A percentile compares a stretch with the other conserved stretches of the same genome.
Conservation (phyloP, 1,140 invertebrate species). For the Odontomachus brunneus region DNA sequence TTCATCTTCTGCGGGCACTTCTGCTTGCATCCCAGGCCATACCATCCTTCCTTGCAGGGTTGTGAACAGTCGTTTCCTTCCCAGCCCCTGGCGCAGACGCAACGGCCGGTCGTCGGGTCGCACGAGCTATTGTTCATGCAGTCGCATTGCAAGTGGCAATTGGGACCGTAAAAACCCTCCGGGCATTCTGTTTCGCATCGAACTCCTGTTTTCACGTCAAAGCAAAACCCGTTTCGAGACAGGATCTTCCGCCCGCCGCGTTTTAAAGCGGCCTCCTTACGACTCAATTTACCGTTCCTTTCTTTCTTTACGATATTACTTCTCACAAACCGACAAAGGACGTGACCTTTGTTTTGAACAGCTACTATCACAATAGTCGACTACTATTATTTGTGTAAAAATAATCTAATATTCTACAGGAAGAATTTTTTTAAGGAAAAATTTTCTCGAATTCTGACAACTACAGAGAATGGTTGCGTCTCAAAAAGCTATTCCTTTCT, state of each 20-base stretch:
- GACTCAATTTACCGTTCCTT: background rate
- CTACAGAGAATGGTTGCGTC: no score
- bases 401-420: no score
- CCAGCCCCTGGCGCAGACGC: slow-evolving; percentile 94
- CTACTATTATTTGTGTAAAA: no score
- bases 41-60: slow-evolving; percentile 91
- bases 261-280: background rate
- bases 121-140: slow-evolving; percentile 96
- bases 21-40: slow-evolving; percentile 93
- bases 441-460: no score
- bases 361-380: no score
- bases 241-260: background rate
- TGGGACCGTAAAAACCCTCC: slow-evolving; percentile 91
- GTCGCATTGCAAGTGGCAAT: slow-evolving; percentile 92
- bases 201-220: slow-evolving; percentile 73
- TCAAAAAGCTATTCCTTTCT: no score
- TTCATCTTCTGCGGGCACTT: slow-evolving; percentile 89
- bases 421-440: no score
- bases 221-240: slow-evolving; percentile 43
- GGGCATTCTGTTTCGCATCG: slow-evolving; percentile 94
- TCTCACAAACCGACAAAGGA: background rate
- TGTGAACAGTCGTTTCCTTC: slow-evolving; percentile 90
- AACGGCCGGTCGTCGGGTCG: slow-evolving; percentile 91
- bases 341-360: no score
- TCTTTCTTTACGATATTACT: background rate